These are phyloP conservation scores for Orgyia antiqua DNA, from an alignment of 2,888 invertebrate genomes.

Conservation along the genomic window DNA sequence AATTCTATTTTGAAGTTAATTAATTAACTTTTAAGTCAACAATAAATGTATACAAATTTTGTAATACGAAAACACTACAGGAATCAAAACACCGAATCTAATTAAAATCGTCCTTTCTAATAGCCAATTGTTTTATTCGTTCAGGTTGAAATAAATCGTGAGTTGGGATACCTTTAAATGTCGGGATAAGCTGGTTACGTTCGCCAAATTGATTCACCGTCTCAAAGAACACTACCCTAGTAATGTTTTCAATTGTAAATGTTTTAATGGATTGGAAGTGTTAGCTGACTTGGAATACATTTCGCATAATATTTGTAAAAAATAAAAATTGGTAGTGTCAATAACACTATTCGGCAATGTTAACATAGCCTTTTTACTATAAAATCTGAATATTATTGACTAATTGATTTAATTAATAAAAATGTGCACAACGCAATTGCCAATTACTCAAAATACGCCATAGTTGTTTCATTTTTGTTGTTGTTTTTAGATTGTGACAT, in stretches of 20 bases:
- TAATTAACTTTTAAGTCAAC: no score
- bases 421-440: no score
- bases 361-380: no score
- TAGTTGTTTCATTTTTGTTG: no score
- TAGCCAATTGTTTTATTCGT: conserved; percentile 10
- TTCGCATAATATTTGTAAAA: no score
- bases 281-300: background rate
- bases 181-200: conserved; percentile 24
- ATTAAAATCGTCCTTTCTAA: conserved; percentile 12
- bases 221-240: background rate
- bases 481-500: no score
- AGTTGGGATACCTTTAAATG: conserved; percentile 11
- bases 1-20: no score
- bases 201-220: conserved; percentile 28
- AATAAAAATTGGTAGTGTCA: no score
- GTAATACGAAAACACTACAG: conserved; percentile 1
- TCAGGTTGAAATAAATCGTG: conserved; percentile 17
- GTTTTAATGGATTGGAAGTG: conserved; percentile 1
- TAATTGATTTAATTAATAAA: no score
- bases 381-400: no score
- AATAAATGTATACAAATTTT: background rate
- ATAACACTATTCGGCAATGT: no score
- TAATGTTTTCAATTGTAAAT: conserved; percentile 1
- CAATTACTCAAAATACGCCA: no score
- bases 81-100: conserved; percentile 1